A percentile compares a stretch with the other conserved stretches of the same genome.
Conservation (phyloP, 2,113 vertebrate species). For the Pontoporia blainvillei region DNA sequence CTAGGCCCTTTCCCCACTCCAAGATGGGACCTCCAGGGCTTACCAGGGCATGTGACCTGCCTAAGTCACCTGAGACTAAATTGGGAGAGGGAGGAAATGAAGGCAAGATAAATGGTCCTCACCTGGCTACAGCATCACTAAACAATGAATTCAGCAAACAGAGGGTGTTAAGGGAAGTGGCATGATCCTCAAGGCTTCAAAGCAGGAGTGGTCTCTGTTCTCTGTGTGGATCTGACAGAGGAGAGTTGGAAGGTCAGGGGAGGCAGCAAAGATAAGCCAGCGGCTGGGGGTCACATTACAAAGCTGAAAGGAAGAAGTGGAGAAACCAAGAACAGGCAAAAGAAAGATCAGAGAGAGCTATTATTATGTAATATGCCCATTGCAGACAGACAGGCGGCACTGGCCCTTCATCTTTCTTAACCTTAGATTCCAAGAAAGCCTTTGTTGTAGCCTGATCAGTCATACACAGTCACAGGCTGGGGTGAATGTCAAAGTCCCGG, state of each 20-base stretch:
- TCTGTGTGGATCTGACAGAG: background rate
- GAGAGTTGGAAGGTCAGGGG: background rate
- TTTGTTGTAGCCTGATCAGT: constrained; percentile 32
- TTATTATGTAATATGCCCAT: constrained; percentile 35
- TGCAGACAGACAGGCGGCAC: constrained; percentile 61
- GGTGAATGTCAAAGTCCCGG: background rate
- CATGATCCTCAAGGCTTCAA: background rate
- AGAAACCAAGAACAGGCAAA: constrained; percentile 18
- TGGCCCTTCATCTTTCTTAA: constrained; percentile 48
- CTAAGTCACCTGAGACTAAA: background rate
- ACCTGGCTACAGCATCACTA: background rate
- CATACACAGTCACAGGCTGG: background rate
- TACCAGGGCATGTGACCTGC: background rate
- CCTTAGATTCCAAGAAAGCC: constrained; percentile 50
- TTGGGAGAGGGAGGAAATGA: background rate
- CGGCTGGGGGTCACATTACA: constrained; percentile 54
- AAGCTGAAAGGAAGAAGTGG: constrained; percentile 24
- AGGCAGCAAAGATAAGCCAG: constrained; percentile 39
- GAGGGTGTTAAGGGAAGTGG: background rate
- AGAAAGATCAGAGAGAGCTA: constrained; percentile 58
- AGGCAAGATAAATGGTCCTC: background rate
- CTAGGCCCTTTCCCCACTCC: background rate
- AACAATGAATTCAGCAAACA: background rate
- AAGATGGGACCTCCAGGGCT: background rate
- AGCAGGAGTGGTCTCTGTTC: background rate